Evolutionary conservation across 1,140 invertebrate species (phyloP).

Genomic region (Hydropsyche tenuis): DNA sequence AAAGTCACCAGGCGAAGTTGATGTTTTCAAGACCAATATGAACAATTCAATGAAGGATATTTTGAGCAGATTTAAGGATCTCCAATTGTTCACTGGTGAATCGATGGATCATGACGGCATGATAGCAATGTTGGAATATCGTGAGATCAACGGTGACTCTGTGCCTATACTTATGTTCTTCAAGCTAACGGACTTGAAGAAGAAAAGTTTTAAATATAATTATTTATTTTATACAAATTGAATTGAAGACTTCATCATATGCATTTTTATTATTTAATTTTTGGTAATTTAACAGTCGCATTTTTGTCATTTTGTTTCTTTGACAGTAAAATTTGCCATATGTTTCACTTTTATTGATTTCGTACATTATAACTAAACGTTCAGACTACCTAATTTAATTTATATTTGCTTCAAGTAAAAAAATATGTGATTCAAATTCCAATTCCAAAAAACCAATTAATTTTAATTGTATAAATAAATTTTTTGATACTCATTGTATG

Average conservation of each 20-base stretch:
- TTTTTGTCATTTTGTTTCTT: constrained; percentile 1
- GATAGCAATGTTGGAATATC: constrained; percentile 92
- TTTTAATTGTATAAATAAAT: background rate
- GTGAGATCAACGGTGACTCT: constrained; percentile 83
- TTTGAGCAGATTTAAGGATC: constrained; percentile 87
- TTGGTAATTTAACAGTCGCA: background rate
- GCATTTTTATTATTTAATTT: background rate
- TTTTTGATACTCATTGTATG: background rate
- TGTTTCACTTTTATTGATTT: background rate
- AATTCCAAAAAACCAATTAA: background rate
- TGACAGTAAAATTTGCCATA: constrained; percentile 1
- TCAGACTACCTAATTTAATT: background rate
- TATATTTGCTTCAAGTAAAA: background rate
- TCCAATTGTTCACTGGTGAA: constrained; percentile 95
- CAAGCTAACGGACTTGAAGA: constrained; percentile 93
- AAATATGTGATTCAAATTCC: constrained; percentile 20
- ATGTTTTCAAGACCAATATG: constrained; percentile 89
- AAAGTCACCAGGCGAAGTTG: constrained; percentile 80
- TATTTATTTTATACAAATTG: constrained; percentile 15
- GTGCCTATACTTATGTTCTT: constrained; percentile 92
- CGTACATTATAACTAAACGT: background rate
- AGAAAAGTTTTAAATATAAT: constrained; percentile 83
- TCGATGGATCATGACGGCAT: constrained; percentile 94
- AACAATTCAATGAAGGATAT: constrained; percentile 96
- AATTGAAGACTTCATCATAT: constrained; percentile 8